A percentile compares a stretch with the other conserved stretches of the same genome.
phyloP scores from a whole-genome alignment of 1,140 invertebrate genomes.

The Dreissena rostriformis region DNA sequence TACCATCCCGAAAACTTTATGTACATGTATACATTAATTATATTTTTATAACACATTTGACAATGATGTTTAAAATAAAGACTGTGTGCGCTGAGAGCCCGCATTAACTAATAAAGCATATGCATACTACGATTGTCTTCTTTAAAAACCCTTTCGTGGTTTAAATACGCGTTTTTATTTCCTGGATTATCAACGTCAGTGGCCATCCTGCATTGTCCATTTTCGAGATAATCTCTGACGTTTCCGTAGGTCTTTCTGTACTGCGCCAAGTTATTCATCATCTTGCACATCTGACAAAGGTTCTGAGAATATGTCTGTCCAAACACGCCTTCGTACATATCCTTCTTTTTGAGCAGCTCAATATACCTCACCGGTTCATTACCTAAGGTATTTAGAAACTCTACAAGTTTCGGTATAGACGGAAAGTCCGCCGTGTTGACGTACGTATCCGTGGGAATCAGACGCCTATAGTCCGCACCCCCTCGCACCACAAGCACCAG shows the following conservation, averaged over 20 bases:
- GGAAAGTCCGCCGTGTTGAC: slow-evolving; percentile 37
- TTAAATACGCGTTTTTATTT: too few relatives aligned
- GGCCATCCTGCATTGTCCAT: neutral
- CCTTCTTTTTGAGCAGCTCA: neutral
- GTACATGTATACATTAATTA: too few relatives aligned
- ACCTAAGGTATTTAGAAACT: neutral
- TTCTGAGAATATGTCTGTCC: neutral
- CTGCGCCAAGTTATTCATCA: neutral
- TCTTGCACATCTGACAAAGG: slow-evolving; percentile 1
- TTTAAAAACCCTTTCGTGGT: too few relatives aligned
- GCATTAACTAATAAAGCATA: too few relatives aligned
- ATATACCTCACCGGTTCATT: neutral
- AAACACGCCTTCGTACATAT: neutral
- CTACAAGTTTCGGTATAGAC: neutral
- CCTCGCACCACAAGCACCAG: slow-evolving; percentile 16
- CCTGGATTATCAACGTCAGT: neutral
- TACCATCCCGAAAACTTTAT: too few relatives aligned
- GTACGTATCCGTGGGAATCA: slow-evolving; percentile 11
- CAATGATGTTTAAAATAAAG: too few relatives aligned
- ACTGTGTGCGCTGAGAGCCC: too few relatives aligned
- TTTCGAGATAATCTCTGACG: neutral
- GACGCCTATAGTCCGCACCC: slow-evolving; percentile 9
- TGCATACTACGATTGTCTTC: too few relatives aligned
- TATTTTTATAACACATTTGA: too few relatives aligned
- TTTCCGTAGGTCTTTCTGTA: neutral